Base-by-base conservation (phyloP, 23 tunicate species). In the Botrylloides violaceus region DNA sequence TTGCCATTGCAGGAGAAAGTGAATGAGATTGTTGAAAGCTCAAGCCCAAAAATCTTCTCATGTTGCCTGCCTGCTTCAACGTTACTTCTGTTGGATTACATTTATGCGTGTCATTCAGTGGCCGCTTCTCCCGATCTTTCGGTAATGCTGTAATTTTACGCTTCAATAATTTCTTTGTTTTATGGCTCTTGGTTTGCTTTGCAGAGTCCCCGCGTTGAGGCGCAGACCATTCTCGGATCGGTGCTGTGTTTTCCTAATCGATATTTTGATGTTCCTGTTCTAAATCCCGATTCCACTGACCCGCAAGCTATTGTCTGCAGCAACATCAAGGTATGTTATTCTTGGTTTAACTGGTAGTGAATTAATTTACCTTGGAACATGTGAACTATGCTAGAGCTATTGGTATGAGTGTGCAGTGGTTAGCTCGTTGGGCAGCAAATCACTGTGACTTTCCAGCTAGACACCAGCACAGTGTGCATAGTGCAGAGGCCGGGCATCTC, bases 201-300 rank as follows among this genome's bases (percentile, higher is more conserved):
- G 71, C 80, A 88, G 88, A 83, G 84, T 19, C 98, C 98, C 2
- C 81, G 87, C 3, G 93, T 92, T 2, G 87, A 84, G 65, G 92
- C 98, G 20, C 98, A 84, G 64, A 77, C 83, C 18, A 75, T 92
- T 2, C 61, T 92, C 2, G 87, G 87, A 4, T 92, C 98, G 6
- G 76, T 77, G 3, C 53, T 88, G 32, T 82, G 87, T 43, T 88
- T 88, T 48, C 76, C 84, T 21, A 81, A 77, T 32, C 66, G 81
- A 2, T 88, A 88, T 58, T 43, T 64, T 57, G 77, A 82, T 76
- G 50, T 88, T 57, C 96, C 96, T 37, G 88, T 82, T 23, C 61
- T 88, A 0, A 73, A 78, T 20, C 88, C 96, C 24, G 80, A 78
- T 53, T 71, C 79, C 0, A 38, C 49, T 3, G 84, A 81, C 1